Evolutionary conservation across 2,797 vertebrate species (phyloP).

Genomic region (Lagocephalus sceleratus): DNA sequence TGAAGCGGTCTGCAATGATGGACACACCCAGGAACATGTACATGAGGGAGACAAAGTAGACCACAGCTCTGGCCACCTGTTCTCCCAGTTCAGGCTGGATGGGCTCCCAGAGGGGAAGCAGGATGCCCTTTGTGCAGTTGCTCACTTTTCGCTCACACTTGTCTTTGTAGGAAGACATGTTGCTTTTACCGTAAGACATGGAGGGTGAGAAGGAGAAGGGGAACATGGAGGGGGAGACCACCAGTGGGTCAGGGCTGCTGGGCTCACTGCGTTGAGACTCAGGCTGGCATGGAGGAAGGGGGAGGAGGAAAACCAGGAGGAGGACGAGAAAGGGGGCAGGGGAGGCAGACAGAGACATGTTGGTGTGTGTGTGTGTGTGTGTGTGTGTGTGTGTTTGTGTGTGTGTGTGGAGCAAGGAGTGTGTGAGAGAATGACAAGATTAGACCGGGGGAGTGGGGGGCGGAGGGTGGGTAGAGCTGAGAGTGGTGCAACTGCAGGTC

Average conservation of each 20-base stretch:
- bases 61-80: conserved; percentile 81
- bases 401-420: not conserved
- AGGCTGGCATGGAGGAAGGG: conserved; percentile 42
- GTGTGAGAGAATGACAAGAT: conserved; percentile 13
- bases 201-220: conserved; percentile 32
- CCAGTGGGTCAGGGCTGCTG: conserved; percentile 3
- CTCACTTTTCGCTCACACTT: conserved; percentile 49
- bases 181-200: conserved; percentile 26
- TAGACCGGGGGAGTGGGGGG: conserved; percentile 18
- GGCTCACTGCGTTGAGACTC: conserved; percentile 55
- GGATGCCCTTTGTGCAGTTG: conserved; percentile 76
- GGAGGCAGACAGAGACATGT: conserved; percentile 44
- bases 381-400: too few relatives aligned
- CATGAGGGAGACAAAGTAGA: conserved; percentile 91
- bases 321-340: conserved; percentile 28
- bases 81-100: conserved; percentile 72
- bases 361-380: not conserved
- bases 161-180: rapidly evolving
- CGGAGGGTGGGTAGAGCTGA: conserved; percentile 29
- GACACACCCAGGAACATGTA: conserved; percentile 94
- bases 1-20: conserved; percentile 93
- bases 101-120: conserved; percentile 84
- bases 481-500: conserved; percentile 40
- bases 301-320: conserved; percentile 48
- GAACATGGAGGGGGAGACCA: conserved; percentile 33